Conservation (phyloP, 1,140 invertebrate genomes). For the Leguminivora glycinivorella region DNA sequence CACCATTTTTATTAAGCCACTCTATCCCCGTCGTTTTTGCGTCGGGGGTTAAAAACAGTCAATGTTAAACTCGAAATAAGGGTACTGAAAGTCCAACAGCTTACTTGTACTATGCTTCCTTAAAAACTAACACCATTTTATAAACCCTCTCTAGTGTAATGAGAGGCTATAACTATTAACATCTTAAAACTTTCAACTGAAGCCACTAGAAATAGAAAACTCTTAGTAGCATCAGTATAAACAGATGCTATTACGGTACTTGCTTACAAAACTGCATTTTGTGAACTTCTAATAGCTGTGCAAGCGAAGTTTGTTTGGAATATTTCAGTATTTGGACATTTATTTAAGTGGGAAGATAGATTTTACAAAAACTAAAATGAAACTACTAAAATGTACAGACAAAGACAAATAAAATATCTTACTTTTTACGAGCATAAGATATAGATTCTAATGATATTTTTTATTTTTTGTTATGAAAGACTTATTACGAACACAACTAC, state of each 20-base stretch:
- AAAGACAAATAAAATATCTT: not conserved
- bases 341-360: not conserved
- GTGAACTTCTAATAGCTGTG: not conserved
- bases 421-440: not conserved
- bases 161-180: too few species aligned
- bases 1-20: too few species aligned
- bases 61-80: too few species aligned
- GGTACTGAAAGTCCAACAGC: too few species aligned
- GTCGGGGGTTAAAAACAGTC: too few species aligned
- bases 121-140: too few species aligned
- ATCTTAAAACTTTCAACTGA: not conserved
- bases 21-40: too few species aligned
- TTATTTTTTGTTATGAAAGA: not conserved
- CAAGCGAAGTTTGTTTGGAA: not conserved
- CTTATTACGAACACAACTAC: too few species aligned
- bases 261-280: conserved; percentile 4
- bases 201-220: not conserved
- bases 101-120: too few species aligned
- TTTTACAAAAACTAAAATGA: not conserved
- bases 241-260: conserved; percentile 3
- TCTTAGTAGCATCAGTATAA: not conserved
- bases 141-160: too few species aligned
- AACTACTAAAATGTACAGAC: not conserved
- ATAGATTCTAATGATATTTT: not conserved
- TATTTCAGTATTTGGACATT: not conserved